phyloP scores from a whole-genome alignment of 2,113 vertebrate genomes.

The Pterophyllum scalare region DNA sequence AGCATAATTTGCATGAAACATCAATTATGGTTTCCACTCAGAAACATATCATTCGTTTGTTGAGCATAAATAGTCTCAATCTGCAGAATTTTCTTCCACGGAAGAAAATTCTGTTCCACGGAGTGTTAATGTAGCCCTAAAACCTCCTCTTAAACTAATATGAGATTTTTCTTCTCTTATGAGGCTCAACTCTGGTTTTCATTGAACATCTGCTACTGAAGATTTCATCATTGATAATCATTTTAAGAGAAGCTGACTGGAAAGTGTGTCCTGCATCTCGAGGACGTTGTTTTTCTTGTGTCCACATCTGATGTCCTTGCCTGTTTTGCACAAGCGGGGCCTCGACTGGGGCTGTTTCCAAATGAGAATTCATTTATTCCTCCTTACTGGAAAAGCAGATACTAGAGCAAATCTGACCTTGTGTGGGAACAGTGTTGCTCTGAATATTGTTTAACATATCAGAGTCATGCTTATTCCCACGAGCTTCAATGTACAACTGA shows the following conservation, averaged over 20 bases:
- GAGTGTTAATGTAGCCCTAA: not conserved
- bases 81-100: not conserved
- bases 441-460: conserved; percentile 25
- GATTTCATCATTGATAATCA: not conserved
- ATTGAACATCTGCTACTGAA: not conserved
- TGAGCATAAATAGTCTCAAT: not conserved
- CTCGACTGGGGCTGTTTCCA: not conserved
- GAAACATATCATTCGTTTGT: not conserved
- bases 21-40: not conserved
- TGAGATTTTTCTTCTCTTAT: not conserved
- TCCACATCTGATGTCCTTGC: conserved; percentile 18
- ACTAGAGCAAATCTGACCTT: conserved; percentile 33
- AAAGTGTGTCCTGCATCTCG: not conserved
- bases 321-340: conserved; percentile 39
- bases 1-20: not conserved
- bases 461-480: not conserved
- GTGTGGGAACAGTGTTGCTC: conserved; percentile 6
- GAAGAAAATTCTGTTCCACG: no score
- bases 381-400: conserved; percentile 38
- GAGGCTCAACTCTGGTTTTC: not conserved
- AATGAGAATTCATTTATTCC: conserved; percentile 60
- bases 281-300: not conserved
- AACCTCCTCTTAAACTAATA: fast-evolving
- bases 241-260: not conserved
- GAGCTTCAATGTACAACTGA: not conserved